phyloP scores from a whole-genome alignment of 2,888 invertebrate genomes.

The Alitta virens region DNA sequence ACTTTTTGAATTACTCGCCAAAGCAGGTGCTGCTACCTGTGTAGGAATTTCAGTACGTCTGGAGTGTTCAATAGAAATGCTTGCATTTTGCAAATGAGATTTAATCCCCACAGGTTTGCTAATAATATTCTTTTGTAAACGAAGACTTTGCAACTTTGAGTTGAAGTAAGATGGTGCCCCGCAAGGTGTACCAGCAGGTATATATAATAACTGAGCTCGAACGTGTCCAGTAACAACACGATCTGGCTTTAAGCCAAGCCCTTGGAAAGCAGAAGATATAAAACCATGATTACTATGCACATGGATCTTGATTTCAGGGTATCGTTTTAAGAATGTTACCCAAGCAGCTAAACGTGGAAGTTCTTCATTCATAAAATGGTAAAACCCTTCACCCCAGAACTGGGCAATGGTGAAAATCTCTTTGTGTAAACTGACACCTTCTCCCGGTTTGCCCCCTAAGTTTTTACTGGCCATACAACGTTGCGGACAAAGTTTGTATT shows the following conservation, averaged over 20 bases:
- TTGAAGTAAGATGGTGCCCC: background rate
- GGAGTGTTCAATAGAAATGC: too few relatives aligned
- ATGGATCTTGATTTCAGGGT: slow-evolving; percentile 11
- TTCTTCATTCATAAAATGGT: slow-evolving; percentile 14
- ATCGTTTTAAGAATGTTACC: slow-evolving; percentile 2
- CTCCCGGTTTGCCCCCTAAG: too few relatives aligned
- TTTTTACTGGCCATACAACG: too few relatives aligned
- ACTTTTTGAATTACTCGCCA: background rate
- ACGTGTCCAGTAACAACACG: background rate
- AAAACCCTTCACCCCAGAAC: slow-evolving; percentile 15
- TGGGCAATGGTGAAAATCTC: slow-evolving; percentile 15
- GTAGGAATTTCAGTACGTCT: too few relatives aligned
- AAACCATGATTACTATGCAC: background rate
- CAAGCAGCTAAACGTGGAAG: slow-evolving; percentile 11
- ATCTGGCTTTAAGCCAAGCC: background rate
- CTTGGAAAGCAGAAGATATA: background rate
- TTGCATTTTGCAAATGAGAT: background rate
- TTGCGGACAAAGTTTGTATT: too few relatives aligned
- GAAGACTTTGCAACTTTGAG: background rate
- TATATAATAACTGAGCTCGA: background rate
- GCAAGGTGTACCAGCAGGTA: slow-evolving; percentile 3
- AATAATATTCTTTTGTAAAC: background rate
- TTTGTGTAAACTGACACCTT: background rate
- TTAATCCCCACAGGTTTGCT: background rate
- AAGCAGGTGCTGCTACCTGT: background rate